phyloP scores from a whole-genome alignment of 2,113 vertebrate species.

The Chaetodon auriga region DNA sequence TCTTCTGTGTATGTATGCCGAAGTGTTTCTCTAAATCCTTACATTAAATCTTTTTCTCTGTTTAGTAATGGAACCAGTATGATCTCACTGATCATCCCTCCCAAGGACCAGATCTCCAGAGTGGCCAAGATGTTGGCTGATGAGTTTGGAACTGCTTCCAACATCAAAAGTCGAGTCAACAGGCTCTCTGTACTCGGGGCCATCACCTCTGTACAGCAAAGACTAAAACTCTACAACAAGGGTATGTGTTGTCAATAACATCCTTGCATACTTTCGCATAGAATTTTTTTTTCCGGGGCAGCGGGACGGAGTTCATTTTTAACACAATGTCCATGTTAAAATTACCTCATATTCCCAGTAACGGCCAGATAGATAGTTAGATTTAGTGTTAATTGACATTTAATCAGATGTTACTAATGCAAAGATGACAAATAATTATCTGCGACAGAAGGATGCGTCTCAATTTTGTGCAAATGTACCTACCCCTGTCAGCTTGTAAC shows the following conservation, averaged over 20 bases:
- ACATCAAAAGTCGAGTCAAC: slow-evolving; percentile 99
- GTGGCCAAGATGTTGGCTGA: slow-evolving; percentile 99
- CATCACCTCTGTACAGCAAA: slow-evolving; percentile 99
- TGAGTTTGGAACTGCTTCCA: slow-evolving; percentile 98
- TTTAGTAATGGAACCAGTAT: slow-evolving; percentile 99
- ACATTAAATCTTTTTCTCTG: slow-evolving; percentile 15
- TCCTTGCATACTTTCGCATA: neutral
- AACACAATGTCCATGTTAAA: neutral
- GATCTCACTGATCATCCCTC: slow-evolving; percentile 99
- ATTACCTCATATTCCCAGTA: neutral
- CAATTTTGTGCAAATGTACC: neutral
- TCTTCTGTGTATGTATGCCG: neutral
- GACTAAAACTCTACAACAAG: slow-evolving; percentile 99
- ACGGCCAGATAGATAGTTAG: neutral
- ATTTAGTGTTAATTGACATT: neutral
- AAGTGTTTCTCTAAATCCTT: neutral
- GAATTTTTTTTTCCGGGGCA: neutral
- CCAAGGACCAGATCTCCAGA: slow-evolving; percentile 99
- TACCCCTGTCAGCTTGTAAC: neutral
- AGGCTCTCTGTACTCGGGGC: slow-evolving; percentile 98
- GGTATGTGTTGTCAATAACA: slow-evolving; percentile 81
- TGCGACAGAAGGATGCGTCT: neutral
- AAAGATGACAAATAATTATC: neutral
- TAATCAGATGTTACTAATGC: neutral
- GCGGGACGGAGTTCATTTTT: neutral